Percentiles rank a stretch among this genome's conserved stretches.
phyloP scores from a whole-genome alignment of 2,797 vertebrate genomes.

The Sardinella longiceps region DNA sequence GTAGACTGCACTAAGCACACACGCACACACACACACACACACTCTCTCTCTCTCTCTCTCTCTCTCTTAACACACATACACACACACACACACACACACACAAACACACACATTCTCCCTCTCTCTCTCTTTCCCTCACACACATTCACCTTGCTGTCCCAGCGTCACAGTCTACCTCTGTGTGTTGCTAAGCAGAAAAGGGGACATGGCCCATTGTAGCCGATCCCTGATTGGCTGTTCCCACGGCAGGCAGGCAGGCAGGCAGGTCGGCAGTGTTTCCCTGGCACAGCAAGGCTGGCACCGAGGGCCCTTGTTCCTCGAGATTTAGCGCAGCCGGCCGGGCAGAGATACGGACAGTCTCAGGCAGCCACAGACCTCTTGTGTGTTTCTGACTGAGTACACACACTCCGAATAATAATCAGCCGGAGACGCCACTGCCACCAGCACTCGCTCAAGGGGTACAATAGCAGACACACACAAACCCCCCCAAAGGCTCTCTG shows the following conservation, averaged over 20 bases:
- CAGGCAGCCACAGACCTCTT: not conserved
- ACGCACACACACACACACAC: constrained; percentile 1
- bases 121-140: not conserved
- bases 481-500: not conserved
- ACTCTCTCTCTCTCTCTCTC: not conserved
- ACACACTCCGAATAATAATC: constrained; percentile 52
- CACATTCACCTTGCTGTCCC: constrained; percentile 32
- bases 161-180: constrained; percentile 26
- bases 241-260: too few relatives aligned
- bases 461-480: not conserved
- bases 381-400: constrained; percentile 43
- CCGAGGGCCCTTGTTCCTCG: constrained; percentile 32
- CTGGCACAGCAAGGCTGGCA: constrained; percentile 52
- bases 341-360: constrained; percentile 32
- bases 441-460: not conserved
- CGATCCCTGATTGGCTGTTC: constrained; percentile 63
- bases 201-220: constrained; percentile 37
- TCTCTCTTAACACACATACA: too few relatives aligned
- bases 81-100: too few relatives aligned
- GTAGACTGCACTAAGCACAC: constrained; percentile 28
- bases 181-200: constrained; percentile 65
- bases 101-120: too few relatives aligned
- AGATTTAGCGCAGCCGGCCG: constrained; percentile 42
- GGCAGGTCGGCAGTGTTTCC: constrained; percentile 40
- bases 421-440: constrained; percentile 12